Base-by-base conservation (phyloP, 2,888 invertebrate species). In the Agrilus cyanescens region DNA sequence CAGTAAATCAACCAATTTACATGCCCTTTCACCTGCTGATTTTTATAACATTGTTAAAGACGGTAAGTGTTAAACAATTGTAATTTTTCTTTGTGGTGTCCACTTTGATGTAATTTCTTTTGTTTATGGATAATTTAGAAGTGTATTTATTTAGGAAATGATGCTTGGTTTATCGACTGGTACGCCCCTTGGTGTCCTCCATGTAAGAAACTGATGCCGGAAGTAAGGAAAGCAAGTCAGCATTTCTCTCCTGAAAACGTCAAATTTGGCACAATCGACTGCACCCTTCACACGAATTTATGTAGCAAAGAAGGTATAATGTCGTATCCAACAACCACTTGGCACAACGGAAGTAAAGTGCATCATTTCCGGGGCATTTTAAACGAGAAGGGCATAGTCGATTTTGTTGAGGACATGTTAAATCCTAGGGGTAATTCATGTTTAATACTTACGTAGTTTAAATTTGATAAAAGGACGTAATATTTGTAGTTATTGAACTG, bases 171-270 rank as follows among this genome's bases (percentile, higher is more conserved):
- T 52, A 69, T 85, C 18, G 83, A 85, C 58, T 85, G 83, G 72
- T 83, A 79, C 61, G 80, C 83, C 1, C 83, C 84, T 54, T 83
- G 82, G 81, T 85, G 85, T 61, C 83, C 84, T 4, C 84, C 84
- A 1, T 85, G 85, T 56, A 72, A 80, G 65, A 69, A 72, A 44
- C 66, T 84, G 48, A 65, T 84, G 44, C 80, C 81, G 12, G 80
- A 82, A 65, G 67, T 81, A 47, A 68, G 81, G 12, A 76, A 75
- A 60, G 75, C 78, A 14, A 77, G 80, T 36, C 58, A 66, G 32
- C 58, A 65, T 46, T 69, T 70, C 48, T 62, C 67, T 63, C 53
- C 67, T 36, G 58, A 68, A 4, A 60, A 65, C 14, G 65, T 73
- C 13, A 63, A 68, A 50, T 73, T 83, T 65, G 82, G 81, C 25